Conservation (phyloP, 2,888 invertebrate species). For the Craniophora ligustri region DNA sequence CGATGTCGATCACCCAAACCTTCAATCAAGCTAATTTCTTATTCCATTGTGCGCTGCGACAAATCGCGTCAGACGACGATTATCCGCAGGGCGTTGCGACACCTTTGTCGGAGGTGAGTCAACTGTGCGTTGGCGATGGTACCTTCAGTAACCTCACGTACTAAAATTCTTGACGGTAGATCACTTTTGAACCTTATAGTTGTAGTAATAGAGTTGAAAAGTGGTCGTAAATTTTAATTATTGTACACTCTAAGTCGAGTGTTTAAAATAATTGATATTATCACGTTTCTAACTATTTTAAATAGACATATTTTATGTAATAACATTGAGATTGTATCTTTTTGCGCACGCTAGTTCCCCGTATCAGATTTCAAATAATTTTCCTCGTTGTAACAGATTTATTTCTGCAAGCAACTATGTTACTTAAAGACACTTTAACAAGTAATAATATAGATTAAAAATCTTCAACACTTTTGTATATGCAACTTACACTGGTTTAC, state of each 20-base stretch:
- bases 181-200: no score
- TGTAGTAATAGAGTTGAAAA: no score
- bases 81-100: conserved; percentile 30
- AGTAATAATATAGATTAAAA: no score
- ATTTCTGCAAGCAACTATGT: neutral
- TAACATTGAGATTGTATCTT: conserved; percentile 26
- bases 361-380: conserved; percentile 35
- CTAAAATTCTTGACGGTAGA: no score
- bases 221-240: no score
- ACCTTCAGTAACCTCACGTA: conserved; percentile 38
- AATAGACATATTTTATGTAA: conserved; percentile 24
- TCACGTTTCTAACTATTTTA: conserved; percentile 46
- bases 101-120: conserved; percentile 21
- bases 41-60: conserved; percentile 31
- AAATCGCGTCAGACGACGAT: conserved; percentile 34
- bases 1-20: conserved; percentile 20
- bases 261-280: conserved; percentile 37
- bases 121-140: conserved; percentile 20
- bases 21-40: conserved; percentile 30
- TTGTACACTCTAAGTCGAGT: no score
- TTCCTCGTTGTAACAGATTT: conserved; percentile 12
- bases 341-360: conserved; percentile 16
- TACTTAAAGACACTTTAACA: neutral
- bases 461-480: no score
- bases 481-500: no score